Evolutionary conservation across 2,888 invertebrate genomes (phyloP).

Genomic region (Calameuta idolon): DNA sequence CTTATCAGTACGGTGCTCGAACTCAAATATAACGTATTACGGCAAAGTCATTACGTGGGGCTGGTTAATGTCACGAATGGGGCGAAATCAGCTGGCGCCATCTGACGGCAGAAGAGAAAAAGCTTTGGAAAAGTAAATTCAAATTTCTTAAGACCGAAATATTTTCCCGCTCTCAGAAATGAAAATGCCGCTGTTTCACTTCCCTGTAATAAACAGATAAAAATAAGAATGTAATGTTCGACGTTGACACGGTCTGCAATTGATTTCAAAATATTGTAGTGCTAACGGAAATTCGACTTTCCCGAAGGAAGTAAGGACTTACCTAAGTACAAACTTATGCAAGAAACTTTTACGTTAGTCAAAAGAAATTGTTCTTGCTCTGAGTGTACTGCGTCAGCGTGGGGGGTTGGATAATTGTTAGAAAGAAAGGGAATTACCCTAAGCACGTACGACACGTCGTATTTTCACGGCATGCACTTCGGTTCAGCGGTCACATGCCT

Average conservation of each 20-base stretch:
- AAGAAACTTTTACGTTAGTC: not conserved
- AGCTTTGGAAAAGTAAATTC: not conserved
- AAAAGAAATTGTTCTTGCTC: not conserved
- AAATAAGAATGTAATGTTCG: not conserved
- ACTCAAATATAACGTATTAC: not conserved
- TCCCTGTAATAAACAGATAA: not conserved
- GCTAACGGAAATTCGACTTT: conserved; percentile 1
- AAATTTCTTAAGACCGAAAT: not conserved
- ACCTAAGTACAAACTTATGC: not conserved
- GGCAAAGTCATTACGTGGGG: not conserved
- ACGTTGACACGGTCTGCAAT: conserved; percentile 8
- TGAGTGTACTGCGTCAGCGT: not conserved
- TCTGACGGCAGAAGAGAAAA: not conserved
- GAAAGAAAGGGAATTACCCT: not conserved
- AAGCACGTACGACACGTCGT: conserved; percentile 11
- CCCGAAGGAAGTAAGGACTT: not conserved
- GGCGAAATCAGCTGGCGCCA: not conserved
- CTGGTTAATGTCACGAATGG: not conserved
- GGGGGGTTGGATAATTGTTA: not conserved
- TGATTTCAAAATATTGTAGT: not conserved
- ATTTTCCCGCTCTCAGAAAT: not conserved
- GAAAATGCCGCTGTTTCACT: not conserved
- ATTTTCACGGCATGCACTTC: conserved; percentile 36
- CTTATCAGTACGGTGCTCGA: not conserved
- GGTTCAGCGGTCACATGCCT: conserved; percentile 38